Evolutionary conservation across 2,797 vertebrate species (phyloP).

Genomic region (Cossypha polioptera): DNA sequence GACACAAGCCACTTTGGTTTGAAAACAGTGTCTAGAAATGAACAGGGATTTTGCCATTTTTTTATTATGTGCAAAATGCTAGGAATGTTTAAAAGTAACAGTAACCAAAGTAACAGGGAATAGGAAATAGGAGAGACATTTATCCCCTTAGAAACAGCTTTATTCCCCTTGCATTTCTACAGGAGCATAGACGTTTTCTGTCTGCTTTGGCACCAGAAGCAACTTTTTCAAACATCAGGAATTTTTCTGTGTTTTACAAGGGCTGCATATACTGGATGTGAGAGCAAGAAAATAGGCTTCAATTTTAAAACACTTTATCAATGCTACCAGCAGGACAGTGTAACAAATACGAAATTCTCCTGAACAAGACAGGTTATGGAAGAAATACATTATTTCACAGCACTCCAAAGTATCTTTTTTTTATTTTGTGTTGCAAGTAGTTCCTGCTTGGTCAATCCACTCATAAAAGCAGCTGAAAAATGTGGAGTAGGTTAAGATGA

Average conservation of each 20-base stretch:
- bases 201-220: conserved; percentile 56
- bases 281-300: conserved; percentile 20
- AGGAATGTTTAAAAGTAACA: conserved; percentile 68
- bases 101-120: conserved; percentile 66
- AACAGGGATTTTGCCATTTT: conserved; percentile 32
- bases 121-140: conserved; percentile 60
- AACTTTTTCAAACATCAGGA: conserved; percentile 52
- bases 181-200: conserved; percentile 39
- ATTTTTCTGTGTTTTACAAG: conserved; percentile 59
- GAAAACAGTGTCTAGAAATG: conserved; percentile 29
- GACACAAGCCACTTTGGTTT: background rate
- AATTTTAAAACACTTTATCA: conserved; percentile 28
- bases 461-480: conserved; percentile 21
- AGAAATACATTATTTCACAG: background rate
- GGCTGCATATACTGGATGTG: background rate
- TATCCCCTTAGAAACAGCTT: conserved; percentile 64
- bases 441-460: background rate
- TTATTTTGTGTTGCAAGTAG: background rate
- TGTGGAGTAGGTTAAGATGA: background rate
- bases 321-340: background rate
- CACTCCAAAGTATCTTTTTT: background rate
- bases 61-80: conserved; percentile 64
- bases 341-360: background rate
- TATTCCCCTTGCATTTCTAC: conserved; percentile 50
- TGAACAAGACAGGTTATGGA: background rate